Conservation (phyloP, 1,140 invertebrate species). For the Tyrophagus putrescentiae region DNA sequence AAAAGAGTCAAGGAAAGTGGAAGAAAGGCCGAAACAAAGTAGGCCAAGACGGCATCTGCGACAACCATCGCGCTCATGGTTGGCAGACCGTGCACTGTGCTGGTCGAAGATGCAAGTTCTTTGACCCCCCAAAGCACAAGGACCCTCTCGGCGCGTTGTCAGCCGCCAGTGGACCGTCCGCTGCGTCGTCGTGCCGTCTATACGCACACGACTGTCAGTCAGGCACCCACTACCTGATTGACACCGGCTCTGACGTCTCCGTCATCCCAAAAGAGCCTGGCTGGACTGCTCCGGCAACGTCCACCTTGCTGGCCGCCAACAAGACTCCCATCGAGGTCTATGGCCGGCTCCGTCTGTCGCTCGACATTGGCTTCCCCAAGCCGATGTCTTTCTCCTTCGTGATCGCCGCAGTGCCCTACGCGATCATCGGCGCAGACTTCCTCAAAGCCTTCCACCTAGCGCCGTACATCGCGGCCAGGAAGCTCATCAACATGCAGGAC, state of each 20-base stretch:
- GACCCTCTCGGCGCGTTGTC: too few relatives aligned
- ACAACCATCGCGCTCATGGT: too few relatives aligned
- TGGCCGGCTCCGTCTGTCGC: neutral
- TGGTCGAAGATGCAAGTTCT: too few relatives aligned
- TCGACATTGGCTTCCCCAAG: constrained; percentile 12
- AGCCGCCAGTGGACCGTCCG: too few relatives aligned
- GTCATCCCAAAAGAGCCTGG: constrained; percentile 9
- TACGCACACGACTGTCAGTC: too few relatives aligned
- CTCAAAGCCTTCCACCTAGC: constrained; percentile 13
- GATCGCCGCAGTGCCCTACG: constrained; percentile 17
- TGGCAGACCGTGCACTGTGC: too few relatives aligned
- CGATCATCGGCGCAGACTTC: constrained; percentile 24
- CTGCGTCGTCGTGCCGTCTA: too few relatives aligned
- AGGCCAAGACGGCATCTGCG: too few relatives aligned
- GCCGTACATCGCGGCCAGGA: neutral
- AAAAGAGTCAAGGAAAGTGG: too few relatives aligned
- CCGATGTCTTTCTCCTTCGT: constrained; percentile 17
- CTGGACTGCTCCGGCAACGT: neutral
- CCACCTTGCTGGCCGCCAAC: constrained; percentile 17
- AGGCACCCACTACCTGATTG: constrained; percentile 21
- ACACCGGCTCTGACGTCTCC: constrained; percentile 21
- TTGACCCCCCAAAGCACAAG: too few relatives aligned
- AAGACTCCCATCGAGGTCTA: constrained; percentile 18
- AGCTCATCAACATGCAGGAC: constrained; percentile 10
- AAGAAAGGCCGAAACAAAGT: too few relatives aligned